These are phyloP conservation scores for Platyura marginata DNA, from an alignment of 1,140 invertebrate genomes.

Conservation along the genomic window DNA sequence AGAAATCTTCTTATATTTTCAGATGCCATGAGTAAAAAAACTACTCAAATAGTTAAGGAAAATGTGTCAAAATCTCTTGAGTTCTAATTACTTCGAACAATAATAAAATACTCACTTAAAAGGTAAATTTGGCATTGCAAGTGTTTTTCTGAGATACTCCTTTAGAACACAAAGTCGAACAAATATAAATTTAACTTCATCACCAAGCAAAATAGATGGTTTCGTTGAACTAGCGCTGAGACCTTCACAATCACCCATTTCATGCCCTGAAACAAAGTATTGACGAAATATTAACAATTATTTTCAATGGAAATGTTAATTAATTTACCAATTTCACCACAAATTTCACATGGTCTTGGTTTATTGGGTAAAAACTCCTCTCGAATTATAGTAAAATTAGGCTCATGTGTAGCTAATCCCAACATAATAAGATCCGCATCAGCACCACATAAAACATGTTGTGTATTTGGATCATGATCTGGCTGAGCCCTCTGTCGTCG, in stretches of 20 bases:
- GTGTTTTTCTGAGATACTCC: constrained; percentile 86
- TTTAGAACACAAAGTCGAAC: constrained; percentile 80
- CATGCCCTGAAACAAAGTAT: no score
- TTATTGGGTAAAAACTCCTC: constrained; percentile 99
- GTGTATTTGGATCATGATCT: constrained; percentile 93
- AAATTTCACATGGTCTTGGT: constrained; percentile 89
- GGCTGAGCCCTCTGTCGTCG: constrained; percentile 88
- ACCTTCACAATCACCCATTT: constrained; percentile 89
- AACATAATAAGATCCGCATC: constrained; percentile 99
- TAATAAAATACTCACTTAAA: constrained; percentile 45
- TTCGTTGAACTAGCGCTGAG: constrained; percentile 25
- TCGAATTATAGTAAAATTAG: constrained; percentile 93
- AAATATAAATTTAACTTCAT: constrained; percentile 72
- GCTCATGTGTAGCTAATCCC: constrained; percentile 95
- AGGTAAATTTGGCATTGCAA: constrained; percentile 84
- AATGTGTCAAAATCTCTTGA: no score
- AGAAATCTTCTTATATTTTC: no score
- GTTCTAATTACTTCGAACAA: no score
- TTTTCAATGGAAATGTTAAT: constrained; percentile 9
- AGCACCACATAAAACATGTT: constrained; percentile 94
- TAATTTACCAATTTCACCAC: constrained; percentile 85
- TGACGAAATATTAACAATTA: constrained; percentile 30
- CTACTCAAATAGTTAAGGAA: background rate
- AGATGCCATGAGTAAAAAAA: background rate
- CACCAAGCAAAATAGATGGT: constrained; percentile 31